Conservation (phyloP, 2,888 invertebrate genomes). For the Piscicola geometra region DNA sequence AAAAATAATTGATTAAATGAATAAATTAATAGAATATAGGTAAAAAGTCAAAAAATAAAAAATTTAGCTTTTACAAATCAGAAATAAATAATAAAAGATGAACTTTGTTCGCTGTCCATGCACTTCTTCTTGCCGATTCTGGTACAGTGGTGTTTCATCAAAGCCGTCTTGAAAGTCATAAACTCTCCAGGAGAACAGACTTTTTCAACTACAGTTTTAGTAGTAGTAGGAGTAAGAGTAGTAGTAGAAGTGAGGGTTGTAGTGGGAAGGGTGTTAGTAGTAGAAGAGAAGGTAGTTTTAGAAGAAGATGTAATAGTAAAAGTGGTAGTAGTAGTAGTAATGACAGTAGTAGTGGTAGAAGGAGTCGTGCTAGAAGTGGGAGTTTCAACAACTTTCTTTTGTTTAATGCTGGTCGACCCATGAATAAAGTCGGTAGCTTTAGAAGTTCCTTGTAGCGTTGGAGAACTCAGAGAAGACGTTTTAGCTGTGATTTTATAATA, state of each 20-base stretch:
- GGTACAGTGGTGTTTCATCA: conserved; percentile 43
- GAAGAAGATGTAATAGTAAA: background rate
- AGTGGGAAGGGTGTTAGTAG: background rate
- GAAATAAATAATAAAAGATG: too few species aligned
- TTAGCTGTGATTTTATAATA: too few species aligned
- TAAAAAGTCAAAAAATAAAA: too few species aligned
- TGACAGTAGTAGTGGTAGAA: background rate
- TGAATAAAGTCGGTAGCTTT: too few species aligned
- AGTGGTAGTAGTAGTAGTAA: background rate
- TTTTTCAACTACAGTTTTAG: background rate
- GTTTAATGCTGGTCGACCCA: too few species aligned
- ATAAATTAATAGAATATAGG: too few species aligned
- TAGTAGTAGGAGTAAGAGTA: background rate
- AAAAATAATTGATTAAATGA: too few species aligned
- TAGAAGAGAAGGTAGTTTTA: background rate
- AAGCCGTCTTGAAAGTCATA: conserved; percentile 40
- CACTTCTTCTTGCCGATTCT: conserved; percentile 42
- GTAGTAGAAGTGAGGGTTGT: conserved; percentile 2
- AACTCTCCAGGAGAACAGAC: conserved; percentile 33
- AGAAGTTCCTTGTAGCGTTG: too few species aligned
- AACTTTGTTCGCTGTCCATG: conserved; percentile 16
- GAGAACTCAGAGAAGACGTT: too few species aligned
- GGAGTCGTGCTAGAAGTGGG: background rate
- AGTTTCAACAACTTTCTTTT: background rate
- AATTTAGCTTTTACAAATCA: too few species aligned